Evolutionary conservation across 2,888 invertebrate genomes (phyloP), one percentile per base, ranked within the genome.

Genomic region (Autographa pulchrina): DNA sequence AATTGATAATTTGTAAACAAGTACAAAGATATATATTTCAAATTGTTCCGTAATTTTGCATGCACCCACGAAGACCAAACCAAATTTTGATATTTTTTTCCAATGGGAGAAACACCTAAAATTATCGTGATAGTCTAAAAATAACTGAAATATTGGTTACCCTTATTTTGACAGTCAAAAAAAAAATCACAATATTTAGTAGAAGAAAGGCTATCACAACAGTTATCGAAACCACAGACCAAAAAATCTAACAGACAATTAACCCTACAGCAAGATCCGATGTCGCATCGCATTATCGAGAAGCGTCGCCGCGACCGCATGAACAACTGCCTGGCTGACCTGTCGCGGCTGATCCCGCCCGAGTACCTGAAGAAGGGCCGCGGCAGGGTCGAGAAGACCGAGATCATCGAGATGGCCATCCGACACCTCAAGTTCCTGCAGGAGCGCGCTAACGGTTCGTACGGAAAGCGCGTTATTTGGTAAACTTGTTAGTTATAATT

Each of bases 341-440:
- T 99, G 41, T 99, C 99, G 67, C 97, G 99, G 54, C 97, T 99
- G 66, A 99, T 99, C 77, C 99, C 99, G 0, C 97, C 98, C 0
- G 98, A 98, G 87, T 99, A 99, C 91, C 96, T 99, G 88, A 98
- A 99, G 93, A 99, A 99, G 93, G 99, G 99, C 9, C 97, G 99
- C 68, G 99, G 99, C 18, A 96, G 99, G 58, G 98, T 99, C 63
- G 99, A 99, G 92, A 99, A 99, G 95, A 99, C 99, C 0, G 99
- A 99, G 96, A 99, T 99, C 75, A 99, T 99, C 72, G 99, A 99
- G 94, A 99, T 99, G 99, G 99, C 99, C 58, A 99, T 99, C 78
- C 97, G 98, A 70, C 99, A 99, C 88, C 97, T 99, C 95, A 98
- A 98, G 90, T 98, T 98, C 92, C 96, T 99, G 75, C 98, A 99